These are phyloP conservation scores for Xenotilapia caudafasciata DNA, from an alignment of 2,113 vertebrate species.

Conservation along the genomic window DNA sequence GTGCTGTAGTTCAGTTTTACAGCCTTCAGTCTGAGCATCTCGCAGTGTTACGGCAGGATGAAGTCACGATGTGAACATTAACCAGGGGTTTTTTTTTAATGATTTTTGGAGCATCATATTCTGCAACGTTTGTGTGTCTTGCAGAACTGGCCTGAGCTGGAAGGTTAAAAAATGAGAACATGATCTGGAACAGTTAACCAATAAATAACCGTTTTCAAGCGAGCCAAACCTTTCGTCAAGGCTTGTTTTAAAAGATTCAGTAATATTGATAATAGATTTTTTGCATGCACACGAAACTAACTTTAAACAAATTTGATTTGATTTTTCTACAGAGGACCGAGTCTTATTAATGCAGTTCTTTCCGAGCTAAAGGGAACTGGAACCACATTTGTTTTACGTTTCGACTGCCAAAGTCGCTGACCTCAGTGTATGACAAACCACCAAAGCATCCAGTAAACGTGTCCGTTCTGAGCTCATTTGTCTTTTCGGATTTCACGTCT, in stretches of 20 bases:
- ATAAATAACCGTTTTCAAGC: background rate
- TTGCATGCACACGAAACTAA: background rate
- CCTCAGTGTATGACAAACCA: background rate
- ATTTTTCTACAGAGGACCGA: background rate
- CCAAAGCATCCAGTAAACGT: background rate
- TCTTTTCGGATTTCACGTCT: background rate
- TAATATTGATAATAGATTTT: background rate
- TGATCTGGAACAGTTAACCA: background rate
- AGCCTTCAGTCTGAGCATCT: background rate
- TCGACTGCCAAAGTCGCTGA: background rate
- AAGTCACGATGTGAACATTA: background rate
- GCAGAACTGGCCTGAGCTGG: background rate
- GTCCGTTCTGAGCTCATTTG: background rate
- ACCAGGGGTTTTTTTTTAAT: rapidly evolving
- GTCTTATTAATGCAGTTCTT: background rate
- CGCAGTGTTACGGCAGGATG: background rate
- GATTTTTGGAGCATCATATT: background rate
- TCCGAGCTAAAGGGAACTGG: background rate
- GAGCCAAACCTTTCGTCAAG: background rate
- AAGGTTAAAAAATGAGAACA: background rate
- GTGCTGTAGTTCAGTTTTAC: background rate
- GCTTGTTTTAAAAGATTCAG: background rate
- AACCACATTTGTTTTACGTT: background rate
- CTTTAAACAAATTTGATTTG: background rate
- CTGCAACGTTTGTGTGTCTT: rapidly evolving